Evolutionary conservation across 35 echinoderm and acorn worm species (phyloP), one percentile per base, ranked within the genome.

Genomic region (Acanthaster planci): DNA sequence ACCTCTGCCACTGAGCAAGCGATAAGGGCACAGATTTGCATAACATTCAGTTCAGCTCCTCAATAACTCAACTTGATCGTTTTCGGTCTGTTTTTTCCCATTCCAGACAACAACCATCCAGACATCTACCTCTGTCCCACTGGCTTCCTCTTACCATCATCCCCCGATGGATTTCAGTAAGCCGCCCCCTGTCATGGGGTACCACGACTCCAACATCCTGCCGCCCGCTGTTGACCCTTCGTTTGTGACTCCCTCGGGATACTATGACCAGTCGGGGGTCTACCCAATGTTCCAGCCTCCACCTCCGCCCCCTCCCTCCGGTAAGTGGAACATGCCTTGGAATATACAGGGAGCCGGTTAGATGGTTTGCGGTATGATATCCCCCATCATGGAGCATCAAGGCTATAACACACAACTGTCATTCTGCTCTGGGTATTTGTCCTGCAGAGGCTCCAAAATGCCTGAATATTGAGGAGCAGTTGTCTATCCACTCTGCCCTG

Each of bases 271-370:
- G 26, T 37, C 38, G 5, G 21, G 39, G 15, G 22, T 52, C 29
- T 79, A 79, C 47, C 37, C 47, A 8, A 44, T 79, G 77, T 52
- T 52, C 77, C 47, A 22, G 9, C 60, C 87, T 21, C 51, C 88
- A 10, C 44, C 88, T 23, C 80, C 88, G 19, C 88, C 88, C 14
- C 88, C 80, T 36, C 88, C 87, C 37, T 58, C 87, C 37, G 86
- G 57, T 88, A 47, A 47, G 42, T 47, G 4, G 12, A 47, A n/a
- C n/a, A 4, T 47, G 42, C 12, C 12, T 47, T 6, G 12, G 42
- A 47, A 6, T 47, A 38, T 79, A 19, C 29, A 79, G 29, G 1
- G 0, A 47, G n/a, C n/a, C n/a, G n/a, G n/a, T n/a, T n/a, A n/a
- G n/a, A n/a, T n/a, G n/a, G n/a, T n/a, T n/a, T n/a, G n/a, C n/a